Evolutionary conservation across 1,140 invertebrate species (phyloP).

Genomic region (Saxidomus purpurata): DNA sequence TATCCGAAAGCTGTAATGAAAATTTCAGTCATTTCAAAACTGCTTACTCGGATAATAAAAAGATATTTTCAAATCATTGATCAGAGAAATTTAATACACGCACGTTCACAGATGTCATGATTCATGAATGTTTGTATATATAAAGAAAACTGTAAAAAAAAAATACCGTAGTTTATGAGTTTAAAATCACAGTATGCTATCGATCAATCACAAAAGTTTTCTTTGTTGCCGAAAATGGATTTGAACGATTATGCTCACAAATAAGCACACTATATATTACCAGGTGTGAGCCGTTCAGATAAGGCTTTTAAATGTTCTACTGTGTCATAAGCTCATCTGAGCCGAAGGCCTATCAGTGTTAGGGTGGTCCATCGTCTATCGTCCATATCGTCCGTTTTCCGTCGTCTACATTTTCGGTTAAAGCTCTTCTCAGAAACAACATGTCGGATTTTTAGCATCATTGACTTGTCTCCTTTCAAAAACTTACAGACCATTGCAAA

Average conservation of each 20-base stretch:
- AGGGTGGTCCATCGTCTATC: too few relatives aligned
- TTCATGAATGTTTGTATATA: not conserved
- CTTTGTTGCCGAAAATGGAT: not conserved
- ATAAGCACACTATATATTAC: too few relatives aligned
- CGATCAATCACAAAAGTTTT: not conserved
- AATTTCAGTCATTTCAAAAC: not conserved
- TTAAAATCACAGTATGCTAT: not conserved
- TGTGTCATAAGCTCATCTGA: too few relatives aligned
- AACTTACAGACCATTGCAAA: too few relatives aligned
- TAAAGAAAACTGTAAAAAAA: not conserved
- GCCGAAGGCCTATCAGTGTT: too few relatives aligned
- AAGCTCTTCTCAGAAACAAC: too few relatives aligned
- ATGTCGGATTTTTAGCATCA: too few relatives aligned
- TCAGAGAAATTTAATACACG: conserved; percentile 4
- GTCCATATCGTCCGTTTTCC: too few relatives aligned
- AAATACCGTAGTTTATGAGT: not conserved
- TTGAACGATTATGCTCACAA: not conserved
- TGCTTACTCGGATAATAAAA: not conserved
- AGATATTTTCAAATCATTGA: not conserved
- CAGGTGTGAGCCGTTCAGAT: too few relatives aligned
- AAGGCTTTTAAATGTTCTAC: too few relatives aligned
- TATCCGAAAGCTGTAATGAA: not conserved
- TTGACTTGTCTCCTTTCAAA: too few relatives aligned
- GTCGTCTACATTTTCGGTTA: too few relatives aligned
- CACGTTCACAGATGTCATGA: not conserved